phyloP scores from a whole-genome alignment of 2,888 invertebrate genomes.

The Criorhina ranunculi region DNA sequence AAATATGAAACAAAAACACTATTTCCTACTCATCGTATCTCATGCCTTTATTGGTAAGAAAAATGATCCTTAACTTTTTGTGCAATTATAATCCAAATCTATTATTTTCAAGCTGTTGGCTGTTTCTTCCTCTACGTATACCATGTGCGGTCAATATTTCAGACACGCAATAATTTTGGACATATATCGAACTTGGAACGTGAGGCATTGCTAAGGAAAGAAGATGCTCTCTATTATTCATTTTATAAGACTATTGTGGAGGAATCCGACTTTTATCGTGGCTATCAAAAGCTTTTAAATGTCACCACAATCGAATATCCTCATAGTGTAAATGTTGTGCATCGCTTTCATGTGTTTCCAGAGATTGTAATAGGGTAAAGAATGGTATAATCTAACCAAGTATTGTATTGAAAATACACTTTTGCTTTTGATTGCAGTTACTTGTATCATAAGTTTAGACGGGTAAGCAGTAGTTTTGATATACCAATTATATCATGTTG shows the following conservation, averaged over 20 bases:
- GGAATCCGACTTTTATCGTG: conserved; percentile 87
- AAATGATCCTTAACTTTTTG: conserved; percentile 21
- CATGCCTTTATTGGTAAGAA: conserved; percentile 83
- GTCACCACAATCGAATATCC: conserved; percentile 93
- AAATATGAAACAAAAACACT: conserved; percentile 81
- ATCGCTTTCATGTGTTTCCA: conserved; percentile 93
- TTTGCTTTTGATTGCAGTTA: conserved; percentile 79
- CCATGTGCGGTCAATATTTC: conserved; percentile 90
- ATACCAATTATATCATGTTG: conserved; percentile 83
- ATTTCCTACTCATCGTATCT: conserved; percentile 80
- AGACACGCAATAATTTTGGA: conserved; percentile 93
- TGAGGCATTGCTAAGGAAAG: conserved; percentile 93
- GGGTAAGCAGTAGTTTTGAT: conserved; percentile 68
- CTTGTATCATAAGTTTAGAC: conserved; percentile 79
- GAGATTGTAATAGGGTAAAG: conserved; percentile 87
- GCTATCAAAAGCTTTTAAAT: conserved; percentile 87
- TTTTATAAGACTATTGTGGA: conserved; percentile 93
- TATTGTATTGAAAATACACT: not conserved
- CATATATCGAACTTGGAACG: conserved; percentile 91
- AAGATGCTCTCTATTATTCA: conserved; percentile 95
- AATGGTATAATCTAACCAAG: not conserved
- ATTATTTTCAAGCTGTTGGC: conserved; percentile 84
- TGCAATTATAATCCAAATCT: conserved; percentile 3
- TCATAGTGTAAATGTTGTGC: conserved; percentile 91
- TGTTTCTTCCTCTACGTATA: conserved; percentile 87